phyloP scores from a whole-genome alignment of 2,888 invertebrate genomes.

The Herminia tarsipennalis region DNA sequence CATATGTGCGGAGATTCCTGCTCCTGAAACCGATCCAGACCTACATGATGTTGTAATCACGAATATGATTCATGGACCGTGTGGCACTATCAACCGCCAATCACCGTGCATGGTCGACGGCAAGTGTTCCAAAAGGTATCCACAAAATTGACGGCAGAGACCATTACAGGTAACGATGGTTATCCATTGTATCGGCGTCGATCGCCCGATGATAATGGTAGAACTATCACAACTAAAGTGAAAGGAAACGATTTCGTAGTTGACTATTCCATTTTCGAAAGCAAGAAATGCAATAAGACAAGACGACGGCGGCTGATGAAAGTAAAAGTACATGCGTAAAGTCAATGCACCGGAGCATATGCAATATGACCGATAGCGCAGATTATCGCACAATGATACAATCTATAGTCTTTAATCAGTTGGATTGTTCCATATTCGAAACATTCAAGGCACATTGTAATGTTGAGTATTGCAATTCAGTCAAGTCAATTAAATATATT shows the following conservation, averaged over 20 bases:
- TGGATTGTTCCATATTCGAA: slow-evolving; percentile 43
- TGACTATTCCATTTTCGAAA: slow-evolving; percentile 24
- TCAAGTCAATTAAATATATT: too few relatives aligned
- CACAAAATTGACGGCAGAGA: too few relatives aligned
- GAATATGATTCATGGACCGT: slow-evolving; percentile 1
- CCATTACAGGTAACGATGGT: too few relatives aligned
- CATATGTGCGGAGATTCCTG: slow-evolving; percentile 28
- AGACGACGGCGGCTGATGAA: slow-evolving; percentile 48
- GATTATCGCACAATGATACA: not conserved
- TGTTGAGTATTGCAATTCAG: slow-evolving; percentile 14
- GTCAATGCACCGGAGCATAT: slow-evolving; percentile 65
- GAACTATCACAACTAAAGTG: slow-evolving; percentile 19
- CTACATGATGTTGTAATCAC: slow-evolving; percentile 13
- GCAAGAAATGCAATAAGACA: slow-evolving; percentile 29
- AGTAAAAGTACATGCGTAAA: slow-evolving; percentile 76
- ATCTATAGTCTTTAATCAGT: slow-evolving; percentile 6
- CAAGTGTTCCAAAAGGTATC: too few relatives aligned
- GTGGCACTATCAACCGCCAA: slow-evolving; percentile 1
- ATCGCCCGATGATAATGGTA: slow-evolving; percentile 26
- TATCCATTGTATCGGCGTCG: slow-evolving; percentile 19
- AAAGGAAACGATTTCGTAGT: slow-evolving; percentile 20
- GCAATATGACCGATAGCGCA: slow-evolving; percentile 51
- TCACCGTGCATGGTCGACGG: too few relatives aligned
- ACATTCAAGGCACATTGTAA: slow-evolving; percentile 38
- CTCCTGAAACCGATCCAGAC: slow-evolving; percentile 2